Conservation (phyloP, 1,140 invertebrate genomes). For the Bombus pyrosoma region DNA sequence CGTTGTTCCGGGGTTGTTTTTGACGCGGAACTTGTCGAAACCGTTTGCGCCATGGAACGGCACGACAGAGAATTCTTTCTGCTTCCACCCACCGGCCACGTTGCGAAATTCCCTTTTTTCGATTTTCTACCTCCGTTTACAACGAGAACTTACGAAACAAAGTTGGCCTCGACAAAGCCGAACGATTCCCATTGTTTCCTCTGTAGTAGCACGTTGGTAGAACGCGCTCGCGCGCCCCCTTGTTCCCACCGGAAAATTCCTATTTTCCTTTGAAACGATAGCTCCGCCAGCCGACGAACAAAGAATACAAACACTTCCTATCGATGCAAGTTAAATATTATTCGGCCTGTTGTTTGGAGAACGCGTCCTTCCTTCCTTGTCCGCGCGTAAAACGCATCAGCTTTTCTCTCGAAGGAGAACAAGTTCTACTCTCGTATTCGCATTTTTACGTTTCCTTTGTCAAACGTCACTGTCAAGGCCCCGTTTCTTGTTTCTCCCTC, state of each 20-base stretch:
- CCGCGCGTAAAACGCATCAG: background rate
- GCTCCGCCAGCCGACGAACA: background rate
- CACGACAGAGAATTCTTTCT: conserved; percentile 37
- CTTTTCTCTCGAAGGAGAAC: background rate
- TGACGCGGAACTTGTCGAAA: conserved; percentile 15
- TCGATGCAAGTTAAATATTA: conserved; percentile 23
- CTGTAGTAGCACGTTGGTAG: background rate
- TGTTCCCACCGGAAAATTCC: conserved; percentile 15
- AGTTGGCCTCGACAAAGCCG: conserved; percentile 54
- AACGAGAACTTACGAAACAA: conserved; percentile 53
- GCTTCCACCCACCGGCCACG: conserved; percentile 15
- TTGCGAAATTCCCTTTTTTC: conserved; percentile 39
- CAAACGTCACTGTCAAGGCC: conserved; percentile 10
- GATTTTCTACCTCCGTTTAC: conserved; percentile 28
- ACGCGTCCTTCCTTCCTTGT: background rate
- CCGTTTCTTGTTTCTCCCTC: background rate
- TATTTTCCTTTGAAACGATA: conserved; percentile 1
- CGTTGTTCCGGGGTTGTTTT: background rate
- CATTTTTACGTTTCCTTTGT: background rate
- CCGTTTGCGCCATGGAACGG: conserved; percentile 25
- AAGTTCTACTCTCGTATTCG: background rate
- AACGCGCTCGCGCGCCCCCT: conserved; percentile 17
- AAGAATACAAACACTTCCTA: background rate
- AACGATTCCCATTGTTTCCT: conserved; percentile 60
- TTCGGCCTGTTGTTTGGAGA: background rate